A percentile compares a stretch with the other conserved stretches of the same genome.
These are phyloP conservation scores for Amphibalanus amphitrite DNA, from an alignment of 1,140 invertebrate genomes.

Conservation along the genomic window DNA sequence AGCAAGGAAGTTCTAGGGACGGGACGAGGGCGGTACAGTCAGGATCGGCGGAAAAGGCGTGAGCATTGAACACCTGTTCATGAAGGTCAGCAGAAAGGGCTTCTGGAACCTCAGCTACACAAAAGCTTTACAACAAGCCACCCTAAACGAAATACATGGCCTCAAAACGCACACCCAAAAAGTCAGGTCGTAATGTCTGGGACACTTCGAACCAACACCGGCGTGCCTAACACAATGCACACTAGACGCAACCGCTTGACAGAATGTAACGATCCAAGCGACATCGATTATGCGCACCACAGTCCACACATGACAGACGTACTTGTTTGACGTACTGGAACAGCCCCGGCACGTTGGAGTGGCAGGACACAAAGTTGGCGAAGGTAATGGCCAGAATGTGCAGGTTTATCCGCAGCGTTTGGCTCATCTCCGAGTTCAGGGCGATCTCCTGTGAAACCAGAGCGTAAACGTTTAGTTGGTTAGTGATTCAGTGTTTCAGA, in stretches of 20 bases:
- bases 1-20: not conserved
- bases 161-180: too few relatives aligned
- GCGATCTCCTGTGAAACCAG: not conserved
- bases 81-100: not conserved
- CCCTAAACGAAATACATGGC: too few relatives aligned
- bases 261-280: too few relatives aligned
- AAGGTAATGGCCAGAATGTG: not conserved
- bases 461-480: not conserved
- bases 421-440: not conserved
- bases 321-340: conserved; percentile 3
- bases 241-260: too few relatives aligned
- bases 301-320: too few relatives aligned
- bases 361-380: not conserved
- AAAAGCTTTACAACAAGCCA: too few relatives aligned
- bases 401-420: not conserved
- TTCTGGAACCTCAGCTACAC: not conserved
- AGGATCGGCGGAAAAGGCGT: not conserved
- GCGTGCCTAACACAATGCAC: too few relatives aligned
- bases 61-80: not conserved
- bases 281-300: too few relatives aligned
- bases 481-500: not conserved
- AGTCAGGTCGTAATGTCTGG: too few relatives aligned
- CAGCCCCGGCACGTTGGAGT: not conserved
- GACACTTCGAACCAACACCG: too few relatives aligned
- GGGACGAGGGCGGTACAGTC: not conserved